phyloP scores from a whole-genome alignment of 2,797 vertebrate species.

The Perodicticus potto region DNA sequence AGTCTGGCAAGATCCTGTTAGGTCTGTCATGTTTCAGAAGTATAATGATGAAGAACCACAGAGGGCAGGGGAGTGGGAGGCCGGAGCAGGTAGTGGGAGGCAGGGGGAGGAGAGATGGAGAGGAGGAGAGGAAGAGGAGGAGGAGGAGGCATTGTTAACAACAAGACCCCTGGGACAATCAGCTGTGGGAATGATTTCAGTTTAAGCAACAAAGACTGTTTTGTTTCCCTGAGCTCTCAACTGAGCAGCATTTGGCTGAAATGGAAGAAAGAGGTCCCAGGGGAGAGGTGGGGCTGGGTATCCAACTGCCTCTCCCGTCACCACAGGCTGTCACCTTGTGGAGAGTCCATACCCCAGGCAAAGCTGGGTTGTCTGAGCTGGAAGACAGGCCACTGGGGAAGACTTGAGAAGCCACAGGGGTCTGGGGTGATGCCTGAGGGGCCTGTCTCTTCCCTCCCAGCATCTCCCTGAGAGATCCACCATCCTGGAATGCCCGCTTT shows the following conservation, averaged over 20 bases:
- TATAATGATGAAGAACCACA: conserved; percentile 12
- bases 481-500: neutral
- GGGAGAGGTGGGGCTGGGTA: neutral
- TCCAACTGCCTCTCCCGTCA: conserved; percentile 36
- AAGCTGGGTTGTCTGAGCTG: neutral
- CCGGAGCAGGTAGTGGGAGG: neutral
- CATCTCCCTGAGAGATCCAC: neutral
- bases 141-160: conserved; percentile 55
- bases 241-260: conserved; percentile 65
- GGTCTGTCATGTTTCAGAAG: conserved; percentile 43
- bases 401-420: neutral
- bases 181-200: conserved; percentile 71
- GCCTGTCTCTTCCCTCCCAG: neutral
- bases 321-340: conserved; percentile 59
- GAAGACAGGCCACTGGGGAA: neutral
- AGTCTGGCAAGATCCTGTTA: conserved; percentile 37
- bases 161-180: conserved; percentile 65
- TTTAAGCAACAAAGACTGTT: conserved; percentile 75
- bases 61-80: neutral
- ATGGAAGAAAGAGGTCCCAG: conserved; percentile 61
- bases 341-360: conserved; percentile 37
- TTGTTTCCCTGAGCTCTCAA: conserved; percentile 72
- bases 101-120: neutral
- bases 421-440: neutral
- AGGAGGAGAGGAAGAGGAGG: neutral